A percentile compares a stretch with the other conserved stretches of the same genome.
phyloP scores from a whole-genome alignment of 2,888 invertebrate species.

The Chymomyza fuscimana region DNA sequence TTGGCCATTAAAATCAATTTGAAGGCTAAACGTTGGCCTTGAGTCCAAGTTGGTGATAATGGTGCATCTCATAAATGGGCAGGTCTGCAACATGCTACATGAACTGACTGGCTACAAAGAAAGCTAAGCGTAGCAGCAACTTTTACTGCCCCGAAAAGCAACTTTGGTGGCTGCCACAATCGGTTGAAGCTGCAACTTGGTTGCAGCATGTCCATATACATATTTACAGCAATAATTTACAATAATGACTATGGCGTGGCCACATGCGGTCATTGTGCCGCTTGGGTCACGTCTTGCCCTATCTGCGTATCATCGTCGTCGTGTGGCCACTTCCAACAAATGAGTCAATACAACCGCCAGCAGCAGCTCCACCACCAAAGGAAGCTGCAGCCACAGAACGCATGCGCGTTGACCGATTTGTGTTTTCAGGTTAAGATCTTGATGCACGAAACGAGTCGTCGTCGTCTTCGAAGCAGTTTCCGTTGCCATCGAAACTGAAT shows the following conservation, averaged over 20 bases:
- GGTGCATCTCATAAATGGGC: constrained; percentile 17
- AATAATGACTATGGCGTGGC: constrained; percentile 57
- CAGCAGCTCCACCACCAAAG: constrained; percentile 15
- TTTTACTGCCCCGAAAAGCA: constrained; percentile 41
- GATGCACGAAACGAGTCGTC: constrained; percentile 68
- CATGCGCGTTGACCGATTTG: constrained; percentile 70
- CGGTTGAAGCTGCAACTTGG: neutral
- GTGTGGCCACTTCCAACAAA: constrained; percentile 11
- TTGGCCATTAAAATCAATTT: constrained; percentile 72
- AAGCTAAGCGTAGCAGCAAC: constrained; percentile 21
- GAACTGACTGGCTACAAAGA: constrained; percentile 24
- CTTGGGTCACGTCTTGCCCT: constrained; percentile 64
- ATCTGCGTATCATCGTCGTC: constrained; percentile 14
- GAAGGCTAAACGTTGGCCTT: constrained; percentile 72
- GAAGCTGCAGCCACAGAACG: constrained; percentile 20
- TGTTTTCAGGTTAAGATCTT: constrained; percentile 55
- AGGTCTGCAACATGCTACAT: neutral
- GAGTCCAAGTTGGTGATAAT: constrained; percentile 38
- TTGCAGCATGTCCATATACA: constrained; percentile 44
- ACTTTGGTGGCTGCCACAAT: constrained; percentile 2
- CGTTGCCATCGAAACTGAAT: constrained; percentile 6
- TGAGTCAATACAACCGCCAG: constrained; percentile 18
- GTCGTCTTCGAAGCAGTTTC: neutral
- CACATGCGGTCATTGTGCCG: constrained; percentile 66
- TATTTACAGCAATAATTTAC: constrained; percentile 73